Base-by-base conservation (phyloP, 2,888 invertebrate genomes). In the Euphydryas editha region DNA sequence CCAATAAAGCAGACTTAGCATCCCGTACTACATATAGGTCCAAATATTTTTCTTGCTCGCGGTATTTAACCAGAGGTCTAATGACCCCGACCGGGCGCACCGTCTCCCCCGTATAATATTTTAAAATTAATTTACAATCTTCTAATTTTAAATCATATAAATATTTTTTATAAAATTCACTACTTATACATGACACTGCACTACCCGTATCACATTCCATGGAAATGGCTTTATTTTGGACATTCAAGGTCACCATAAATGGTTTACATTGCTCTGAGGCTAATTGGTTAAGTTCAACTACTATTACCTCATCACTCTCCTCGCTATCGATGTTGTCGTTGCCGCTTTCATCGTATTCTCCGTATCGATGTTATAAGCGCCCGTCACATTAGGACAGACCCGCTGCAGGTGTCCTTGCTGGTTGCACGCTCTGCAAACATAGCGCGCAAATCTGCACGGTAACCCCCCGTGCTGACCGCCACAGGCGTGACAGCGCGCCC, bases 1-100 rank as follows among this genome's bases (percentile, higher is more conserved):
- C 60, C 51, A 60, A 36, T 15, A 60, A 37, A 6, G 15, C 10
- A 20, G 49, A 51, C 37, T 60, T 60, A 6, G 51, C 60, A 51
- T 39, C 37, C 6, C 39, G 30, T 8, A 60, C 42, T 2, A 60
- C 51, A 60, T 60, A 60, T n/a, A 60, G 21, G 15, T 39, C 49
- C 30, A 59, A 30, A 30, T 30, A 30, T 30, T 30, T 30, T 30
- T 30, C 30, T 4, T 30, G 30, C 2, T 30, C 30, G 30, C 30
- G 30, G 13, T 57, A 57, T 57, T 42, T 57, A 21, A 57, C 57
- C 15, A 21, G 6, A 4, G 42, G 57, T 21, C 15, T 20, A 20
- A 57, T 57, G 5, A 39, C 18, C 4, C 57, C 39, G 36, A n/a
- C 6, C 30, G 54, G 30, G 13, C 44, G 54, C 1, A 54, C 54